These are phyloP conservation scores for Platyrinchus mystaceus DNA, from an alignment of 2,797 vertebrate genomes.

Conservation along the genomic window DNA sequence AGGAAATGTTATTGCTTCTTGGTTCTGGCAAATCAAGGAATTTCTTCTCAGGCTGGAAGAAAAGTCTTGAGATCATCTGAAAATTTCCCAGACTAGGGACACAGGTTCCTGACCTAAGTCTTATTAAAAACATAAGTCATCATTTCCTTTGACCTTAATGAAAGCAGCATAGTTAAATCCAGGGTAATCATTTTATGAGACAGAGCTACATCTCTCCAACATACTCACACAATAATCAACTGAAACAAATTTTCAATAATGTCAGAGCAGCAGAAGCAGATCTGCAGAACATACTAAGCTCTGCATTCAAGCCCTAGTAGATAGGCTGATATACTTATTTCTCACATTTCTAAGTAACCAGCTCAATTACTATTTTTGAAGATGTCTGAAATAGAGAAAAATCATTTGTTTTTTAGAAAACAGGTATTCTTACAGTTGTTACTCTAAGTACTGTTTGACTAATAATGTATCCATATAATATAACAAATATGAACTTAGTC, in stretches of 20 bases:
- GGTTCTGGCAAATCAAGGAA: neutral
- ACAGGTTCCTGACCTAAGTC: neutral
- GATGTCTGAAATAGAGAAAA: neutral
- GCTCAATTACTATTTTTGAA: neutral
- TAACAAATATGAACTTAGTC: neutral
- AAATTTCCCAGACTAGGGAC: neutral
- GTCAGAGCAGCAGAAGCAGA: neutral
- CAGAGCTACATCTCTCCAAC: neutral
- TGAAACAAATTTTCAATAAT: neutral
- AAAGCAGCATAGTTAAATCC: neutral
- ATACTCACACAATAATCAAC: neutral
- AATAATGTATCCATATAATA: neutral
- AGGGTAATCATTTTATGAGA: slow-evolving; percentile 17
- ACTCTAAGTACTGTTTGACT: neutral
- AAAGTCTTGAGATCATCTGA: neutral
- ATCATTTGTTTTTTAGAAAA: neutral
- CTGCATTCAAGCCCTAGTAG: neutral
- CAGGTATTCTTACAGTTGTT: neutral
- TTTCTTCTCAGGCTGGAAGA: neutral
- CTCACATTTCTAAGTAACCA: neutral
- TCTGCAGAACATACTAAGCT: neutral
- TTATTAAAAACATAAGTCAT: slow-evolving; percentile 2
- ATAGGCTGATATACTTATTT: neutral
- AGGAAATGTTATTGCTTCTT: neutral
- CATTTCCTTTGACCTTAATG: slow-evolving; percentile 24